Base-by-base conservation (phyloP, 2,797 vertebrate genomes). In the Pangasius mekongensis region DNA sequence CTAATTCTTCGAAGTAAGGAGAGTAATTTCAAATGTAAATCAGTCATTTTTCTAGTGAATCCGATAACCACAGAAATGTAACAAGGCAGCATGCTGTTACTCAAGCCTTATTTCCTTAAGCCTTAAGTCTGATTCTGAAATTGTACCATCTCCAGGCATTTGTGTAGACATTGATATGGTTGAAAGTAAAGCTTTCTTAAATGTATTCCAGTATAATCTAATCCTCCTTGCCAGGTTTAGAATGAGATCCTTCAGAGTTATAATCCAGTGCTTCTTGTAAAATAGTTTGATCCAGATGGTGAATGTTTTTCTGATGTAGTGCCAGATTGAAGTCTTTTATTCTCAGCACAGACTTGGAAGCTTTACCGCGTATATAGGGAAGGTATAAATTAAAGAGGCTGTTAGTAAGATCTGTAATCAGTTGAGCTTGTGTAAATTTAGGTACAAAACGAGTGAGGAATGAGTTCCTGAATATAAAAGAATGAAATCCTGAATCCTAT, bases 231-330 rank as follows among this genome's bases (percentile, higher is more conserved):
- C 74, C 89, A 69, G 49, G 67, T 91, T 90, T 64, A 84, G 77
- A 90, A 89, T 47, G 80, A 88, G 89, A 89, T 36, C 86, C 85
- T 90, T 91, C 87, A 49, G 5, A 71, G 89, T 60, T 87, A 7
- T 91, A 92, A 93, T 93, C 90, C 87, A 3, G 9, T 14, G 58
- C 87, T 89, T 62, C 81, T 60, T 86, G 71, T 91, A 86, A 90
- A 84, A 82, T 58, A 89, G 83, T 64, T 89, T 92, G 93, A 93
- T 92, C 92, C 92, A 86, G 89, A 86, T 88, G 88, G 77, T 88
- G 88, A 87, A 73, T 43, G 33, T 91, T 88, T 69, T 89, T 58
- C 60, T 87, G 87, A 49, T 76, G 73, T 36, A 52, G 78, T 22
- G 83, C 88, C 54, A 88, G 92, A 93, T 47, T 92, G 89, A 91